Percentiles rank a stretch among this genome's conserved stretches.
phyloP scores from a whole-genome alignment of 2,797 vertebrate genomes.

The Prunella strophiata region DNA sequence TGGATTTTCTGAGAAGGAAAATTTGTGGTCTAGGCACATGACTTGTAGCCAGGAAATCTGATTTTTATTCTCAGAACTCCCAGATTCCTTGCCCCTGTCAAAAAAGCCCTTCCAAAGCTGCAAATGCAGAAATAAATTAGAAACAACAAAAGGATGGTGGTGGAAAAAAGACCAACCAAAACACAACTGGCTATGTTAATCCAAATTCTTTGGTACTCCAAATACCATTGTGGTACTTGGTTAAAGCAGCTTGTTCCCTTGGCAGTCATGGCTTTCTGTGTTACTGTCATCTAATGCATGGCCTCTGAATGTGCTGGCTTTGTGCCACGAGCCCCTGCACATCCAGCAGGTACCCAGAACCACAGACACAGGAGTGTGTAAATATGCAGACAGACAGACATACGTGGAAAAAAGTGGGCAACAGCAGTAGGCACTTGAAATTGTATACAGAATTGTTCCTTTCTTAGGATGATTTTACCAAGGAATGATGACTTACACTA shows the following conservation, averaged over 20 bases:
- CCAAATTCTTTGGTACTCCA: neutral
- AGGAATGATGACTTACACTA: neutral
- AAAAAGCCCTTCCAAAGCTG: neutral
- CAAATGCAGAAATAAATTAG: neutral
- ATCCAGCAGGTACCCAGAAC: neutral
- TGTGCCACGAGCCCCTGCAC: neutral
- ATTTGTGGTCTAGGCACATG: constrained; percentile 2
- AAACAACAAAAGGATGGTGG: neutral
- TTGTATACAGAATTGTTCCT: neutral
- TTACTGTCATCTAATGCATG: accelerated
- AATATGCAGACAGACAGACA: neutral
- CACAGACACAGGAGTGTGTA: neutral
- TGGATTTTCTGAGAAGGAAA: constrained; percentile 33
- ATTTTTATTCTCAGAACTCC: constrained; percentile 16
- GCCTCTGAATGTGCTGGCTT: neutral
- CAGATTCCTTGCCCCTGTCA: neutral
- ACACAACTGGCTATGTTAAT: neutral
- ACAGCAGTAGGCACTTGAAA: neutral
- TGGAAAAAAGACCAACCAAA: neutral
- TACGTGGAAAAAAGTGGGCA: neutral
- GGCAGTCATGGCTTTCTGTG: neutral
- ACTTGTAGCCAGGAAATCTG: neutral
- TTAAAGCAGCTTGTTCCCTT: neutral
- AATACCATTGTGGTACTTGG: neutral
- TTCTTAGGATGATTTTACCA: neutral